Percentiles rank a stretch among this genome's conserved stretches.
These are phyloP conservation scores for Cyrtonyx montezumae DNA, from an alignment of 2,113 vertebrate genomes.

Conservation along the genomic window DNA sequence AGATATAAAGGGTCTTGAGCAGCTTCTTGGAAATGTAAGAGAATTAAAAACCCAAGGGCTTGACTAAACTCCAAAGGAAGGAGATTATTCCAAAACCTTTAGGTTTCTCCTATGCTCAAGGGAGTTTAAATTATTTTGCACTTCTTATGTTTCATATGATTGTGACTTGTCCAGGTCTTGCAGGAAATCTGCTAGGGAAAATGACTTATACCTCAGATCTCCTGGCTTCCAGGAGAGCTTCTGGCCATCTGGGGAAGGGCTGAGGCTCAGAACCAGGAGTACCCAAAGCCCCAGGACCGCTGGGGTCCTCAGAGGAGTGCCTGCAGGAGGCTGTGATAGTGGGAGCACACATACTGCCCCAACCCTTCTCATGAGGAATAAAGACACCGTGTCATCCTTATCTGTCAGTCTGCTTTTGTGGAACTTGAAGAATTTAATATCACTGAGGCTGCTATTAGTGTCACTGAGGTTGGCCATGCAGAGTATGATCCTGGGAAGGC, in stretches of 20 bases:
- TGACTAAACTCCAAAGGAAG: constrained; percentile 24
- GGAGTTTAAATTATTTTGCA: constrained; percentile 24
- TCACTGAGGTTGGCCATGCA: not conserved
- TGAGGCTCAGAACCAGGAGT: not conserved
- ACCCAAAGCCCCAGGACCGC: not conserved
- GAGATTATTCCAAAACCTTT: constrained; percentile 4
- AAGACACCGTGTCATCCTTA: not conserved
- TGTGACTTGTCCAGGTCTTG: constrained; percentile 16
- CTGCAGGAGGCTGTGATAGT: not conserved
- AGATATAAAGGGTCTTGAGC: not conserved
- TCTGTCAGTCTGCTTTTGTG: not conserved
- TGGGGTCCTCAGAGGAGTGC: not conserved
- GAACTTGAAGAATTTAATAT: not conserved
- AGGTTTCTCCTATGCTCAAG: not conserved
- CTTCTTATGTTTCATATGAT: constrained; percentile 11
- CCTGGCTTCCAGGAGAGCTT: not conserved
- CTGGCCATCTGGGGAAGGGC: not conserved
- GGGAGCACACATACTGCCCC: not conserved
- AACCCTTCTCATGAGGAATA: not conserved
- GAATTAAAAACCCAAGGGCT: constrained; percentile 17
- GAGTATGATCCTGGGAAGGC: not conserved
- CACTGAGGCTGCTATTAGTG: not conserved
- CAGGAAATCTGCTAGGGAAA: constrained; percentile 7
- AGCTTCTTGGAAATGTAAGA: constrained; percentile 2
- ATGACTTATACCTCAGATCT: not conserved